A percentile compares a stretch with the other conserved stretches of the same genome.
phyloP scores from a whole-genome alignment of 2,888 invertebrate genomes.

The Phengaris arion region DNA sequence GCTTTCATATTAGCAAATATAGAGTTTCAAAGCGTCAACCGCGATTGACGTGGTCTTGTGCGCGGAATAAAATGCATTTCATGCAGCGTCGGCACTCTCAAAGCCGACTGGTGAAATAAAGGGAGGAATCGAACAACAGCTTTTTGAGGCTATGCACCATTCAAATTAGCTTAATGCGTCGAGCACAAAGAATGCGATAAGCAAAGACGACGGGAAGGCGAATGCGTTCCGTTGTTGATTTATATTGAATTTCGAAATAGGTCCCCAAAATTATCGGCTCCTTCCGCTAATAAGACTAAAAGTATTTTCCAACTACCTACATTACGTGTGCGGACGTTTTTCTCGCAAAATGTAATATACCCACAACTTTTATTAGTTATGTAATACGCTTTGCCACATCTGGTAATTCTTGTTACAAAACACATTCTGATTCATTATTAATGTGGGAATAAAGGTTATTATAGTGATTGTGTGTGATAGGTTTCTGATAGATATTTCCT shows the following conservation, averaged over 20 bases:
- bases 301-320: conserved; percentile 19
- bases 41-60: conserved; percentile 65
- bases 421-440: background rate
- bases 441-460: background rate
- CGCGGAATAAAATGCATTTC: conserved; percentile 66
- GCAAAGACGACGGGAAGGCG: conserved; percentile 60
- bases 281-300: conserved; percentile 29
- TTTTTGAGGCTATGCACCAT: conserved; percentile 73
- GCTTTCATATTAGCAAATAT: conserved; percentile 6
- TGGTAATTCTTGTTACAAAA: background rate
- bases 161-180: conserved; percentile 78
- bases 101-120: conserved; percentile 64
- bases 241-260: conserved; percentile 56
- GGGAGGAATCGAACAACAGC: conserved; percentile 73
- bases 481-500: too few species aligned
- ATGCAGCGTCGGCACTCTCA: conserved; percentile 64
- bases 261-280: conserved; percentile 39
- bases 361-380: background rate
- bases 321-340: conserved; percentile 4
- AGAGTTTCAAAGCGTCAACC: conserved; percentile 46
- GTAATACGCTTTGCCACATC: background rate
- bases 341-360: conserved; percentile 7
- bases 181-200: conserved; percentile 74
- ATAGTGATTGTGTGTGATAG: too few species aligned
- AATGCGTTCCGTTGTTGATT: conserved; percentile 50